These are phyloP conservation scores for Rhagologus leucostigma DNA, from an alignment of 2,113 vertebrate species.

Conservation along the genomic window DNA sequence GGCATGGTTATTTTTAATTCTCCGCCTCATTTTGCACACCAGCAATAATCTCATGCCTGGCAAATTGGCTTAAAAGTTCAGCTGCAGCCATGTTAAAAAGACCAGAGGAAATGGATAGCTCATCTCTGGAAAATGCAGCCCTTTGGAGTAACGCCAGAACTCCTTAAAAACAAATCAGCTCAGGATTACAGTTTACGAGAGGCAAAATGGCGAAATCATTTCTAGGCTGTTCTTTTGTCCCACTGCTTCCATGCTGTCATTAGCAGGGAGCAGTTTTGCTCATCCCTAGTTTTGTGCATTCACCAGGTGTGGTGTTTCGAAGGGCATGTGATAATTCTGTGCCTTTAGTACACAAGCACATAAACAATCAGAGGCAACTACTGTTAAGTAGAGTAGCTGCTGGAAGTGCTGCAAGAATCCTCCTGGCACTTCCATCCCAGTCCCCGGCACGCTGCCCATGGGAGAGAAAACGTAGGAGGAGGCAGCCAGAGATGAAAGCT, in stretches of 20 bases:
- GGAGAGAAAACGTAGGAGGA: neutral
- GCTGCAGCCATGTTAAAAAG: slow-evolving; percentile 65
- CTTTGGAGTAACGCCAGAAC: slow-evolving; percentile 36
- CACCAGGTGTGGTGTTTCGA: neutral
- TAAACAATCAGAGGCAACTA: neutral
- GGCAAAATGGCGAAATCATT: slow-evolving; percentile 41
- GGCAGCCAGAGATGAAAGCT: neutral
- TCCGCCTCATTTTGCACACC: slow-evolving; percentile 11
- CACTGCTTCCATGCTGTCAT: neutral
- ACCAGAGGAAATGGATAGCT: slow-evolving; percentile 70
- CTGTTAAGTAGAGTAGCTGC: neutral
- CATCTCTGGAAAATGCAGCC: slow-evolving; percentile 54
- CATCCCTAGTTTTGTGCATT: neutral
- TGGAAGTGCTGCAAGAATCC: neutral
- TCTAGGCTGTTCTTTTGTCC: slow-evolving; percentile 12
- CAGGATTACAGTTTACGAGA: slow-evolving; percentile 49
- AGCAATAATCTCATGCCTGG: slow-evolving; percentile 38
- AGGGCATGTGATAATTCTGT: neutral
- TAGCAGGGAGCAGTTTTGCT: neutral
- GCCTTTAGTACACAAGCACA: neutral
- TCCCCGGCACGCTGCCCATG: neutral
- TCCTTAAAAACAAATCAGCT: slow-evolving; percentile 55
- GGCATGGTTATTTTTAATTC: neutral
- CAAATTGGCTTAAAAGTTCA: slow-evolving; percentile 74
- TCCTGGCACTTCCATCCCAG: neutral